Evolutionary conservation across 2,113 vertebrate genomes (phyloP).

Genomic region (Sapayoa aenigma): DNA sequence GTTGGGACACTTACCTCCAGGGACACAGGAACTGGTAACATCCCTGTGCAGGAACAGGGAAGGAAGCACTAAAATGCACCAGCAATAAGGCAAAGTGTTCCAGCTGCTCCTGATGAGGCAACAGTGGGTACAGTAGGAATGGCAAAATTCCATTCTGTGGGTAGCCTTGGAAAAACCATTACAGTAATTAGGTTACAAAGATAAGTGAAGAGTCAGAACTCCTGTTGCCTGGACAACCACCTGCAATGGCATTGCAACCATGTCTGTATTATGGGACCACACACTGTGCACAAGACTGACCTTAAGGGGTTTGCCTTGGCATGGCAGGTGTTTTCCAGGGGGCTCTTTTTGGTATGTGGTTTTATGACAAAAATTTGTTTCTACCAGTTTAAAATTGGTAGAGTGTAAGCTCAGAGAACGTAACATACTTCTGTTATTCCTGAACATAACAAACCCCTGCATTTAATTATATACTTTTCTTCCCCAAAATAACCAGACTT

Average conservation of each 20-base stretch:
- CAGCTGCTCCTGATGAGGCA: neutral
- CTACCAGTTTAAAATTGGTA: neutral
- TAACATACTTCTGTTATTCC: neutral
- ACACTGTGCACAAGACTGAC: accelerated
- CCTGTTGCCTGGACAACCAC: neutral
- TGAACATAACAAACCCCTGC: neutral
- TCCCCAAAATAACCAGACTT: neutral
- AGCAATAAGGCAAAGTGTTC: neutral
- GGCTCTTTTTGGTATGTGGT: neutral
- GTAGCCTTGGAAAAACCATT: neutral
- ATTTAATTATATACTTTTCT: neutral
- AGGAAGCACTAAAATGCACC: neutral
- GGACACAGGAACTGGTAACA: neutral
- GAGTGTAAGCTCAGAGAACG: neutral
- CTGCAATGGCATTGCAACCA: neutral
- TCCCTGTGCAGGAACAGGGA: neutral
- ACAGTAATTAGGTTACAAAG: neutral
- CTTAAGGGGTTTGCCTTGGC: accelerated
- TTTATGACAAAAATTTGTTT: neutral
- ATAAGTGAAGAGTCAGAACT: neutral
- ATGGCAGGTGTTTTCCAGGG: accelerated
- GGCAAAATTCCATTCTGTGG: neutral
- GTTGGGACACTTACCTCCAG: neutral
- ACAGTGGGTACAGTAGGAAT: neutral
- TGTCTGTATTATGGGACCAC: neutral